These are phyloP conservation scores for Urocyon cinereoargenteus DNA, from an alignment of 2,797 vertebrate species.

Conservation along the genomic window DNA sequence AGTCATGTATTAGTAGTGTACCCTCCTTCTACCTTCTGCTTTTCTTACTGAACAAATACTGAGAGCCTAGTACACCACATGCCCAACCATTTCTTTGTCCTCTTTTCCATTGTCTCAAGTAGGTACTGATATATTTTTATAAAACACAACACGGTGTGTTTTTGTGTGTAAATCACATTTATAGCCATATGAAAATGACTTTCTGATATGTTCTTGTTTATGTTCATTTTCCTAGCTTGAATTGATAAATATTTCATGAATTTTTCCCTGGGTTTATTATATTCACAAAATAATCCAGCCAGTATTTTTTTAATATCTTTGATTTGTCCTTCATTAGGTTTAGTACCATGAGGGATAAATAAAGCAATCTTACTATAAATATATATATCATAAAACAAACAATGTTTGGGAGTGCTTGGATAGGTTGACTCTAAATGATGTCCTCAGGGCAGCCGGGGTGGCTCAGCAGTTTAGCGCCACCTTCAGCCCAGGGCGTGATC, in stretches of 20 bases:
- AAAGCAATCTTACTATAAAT: conserved; percentile 8
- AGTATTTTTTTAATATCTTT: not conserved
- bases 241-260: conserved; percentile 5
- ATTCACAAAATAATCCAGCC: not conserved
- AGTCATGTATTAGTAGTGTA: not conserved
- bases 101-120: not conserved
- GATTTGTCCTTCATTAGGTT: not conserved
- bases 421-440: not conserved
- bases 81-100: not conserved
- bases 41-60: not conserved
- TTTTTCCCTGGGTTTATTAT: not conserved
- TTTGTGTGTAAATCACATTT: not conserved
- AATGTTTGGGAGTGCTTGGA: not conserved
- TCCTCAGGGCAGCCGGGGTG: not conserved
- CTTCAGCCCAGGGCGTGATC: too few relatives aligned
- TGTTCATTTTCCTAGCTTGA: not conserved
- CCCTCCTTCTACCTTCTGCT: not conserved
- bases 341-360: not conserved
- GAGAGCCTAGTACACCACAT: not conserved
- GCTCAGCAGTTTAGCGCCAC: too few relatives aligned
- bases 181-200: not conserved
- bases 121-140: not conserved
- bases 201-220: not conserved
- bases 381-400: not conserved
- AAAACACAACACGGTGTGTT: not conserved